Percentiles rank a stretch among this genome's conserved stretches.
Conservation (phyloP, 2,888 invertebrate genomes). For the Exephanes ischioxanthus region DNA sequence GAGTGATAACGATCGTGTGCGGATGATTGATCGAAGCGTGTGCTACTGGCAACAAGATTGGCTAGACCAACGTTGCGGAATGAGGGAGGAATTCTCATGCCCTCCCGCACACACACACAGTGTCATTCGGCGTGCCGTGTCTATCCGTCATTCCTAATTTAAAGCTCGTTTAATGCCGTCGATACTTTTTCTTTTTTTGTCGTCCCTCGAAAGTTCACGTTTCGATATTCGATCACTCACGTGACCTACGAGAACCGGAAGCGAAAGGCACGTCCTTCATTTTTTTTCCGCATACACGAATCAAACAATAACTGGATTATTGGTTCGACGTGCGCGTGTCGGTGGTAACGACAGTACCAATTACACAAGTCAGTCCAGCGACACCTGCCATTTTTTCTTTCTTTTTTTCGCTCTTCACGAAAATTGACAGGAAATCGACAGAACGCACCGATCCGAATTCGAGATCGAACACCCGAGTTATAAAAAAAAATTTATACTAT, state of each 20-base stretch:
- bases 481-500: background rate
- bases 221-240: slow-evolving; percentile 59
- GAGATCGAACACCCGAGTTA: background rate
- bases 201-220: slow-evolving; percentile 37
- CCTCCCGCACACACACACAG: slow-evolving; percentile 22
- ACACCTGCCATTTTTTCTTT: slow-evolving; percentile 35
- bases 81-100: slow-evolving; percentile 36
- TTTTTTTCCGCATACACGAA: slow-evolving; percentile 14
- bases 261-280: background rate
- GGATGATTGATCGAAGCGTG: slow-evolving; percentile 70
- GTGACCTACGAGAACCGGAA: slow-evolving; percentile 43
- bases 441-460: slow-evolving; percentile 3
- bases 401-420: background rate
- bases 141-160: slow-evolving; percentile 74
- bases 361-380: slow-evolving; percentile 56
- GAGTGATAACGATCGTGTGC: slow-evolving; percentile 45
- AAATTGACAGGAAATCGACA: background rate
- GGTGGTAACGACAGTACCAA: slow-evolving; percentile 28
- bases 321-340: slow-evolving; percentile 27
- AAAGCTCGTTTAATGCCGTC: slow-evolving; percentile 71
- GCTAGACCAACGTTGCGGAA: slow-evolving; percentile 47
- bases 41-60: slow-evolving; percentile 61
- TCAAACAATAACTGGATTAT: slow-evolving; percentile 53
- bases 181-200: slow-evolving; percentile 47
- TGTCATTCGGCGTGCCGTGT: slow-evolving; percentile 54